Evolutionary conservation across 2,888 invertebrate genomes (phyloP).

Genomic region (Tachina grossa): DNA sequence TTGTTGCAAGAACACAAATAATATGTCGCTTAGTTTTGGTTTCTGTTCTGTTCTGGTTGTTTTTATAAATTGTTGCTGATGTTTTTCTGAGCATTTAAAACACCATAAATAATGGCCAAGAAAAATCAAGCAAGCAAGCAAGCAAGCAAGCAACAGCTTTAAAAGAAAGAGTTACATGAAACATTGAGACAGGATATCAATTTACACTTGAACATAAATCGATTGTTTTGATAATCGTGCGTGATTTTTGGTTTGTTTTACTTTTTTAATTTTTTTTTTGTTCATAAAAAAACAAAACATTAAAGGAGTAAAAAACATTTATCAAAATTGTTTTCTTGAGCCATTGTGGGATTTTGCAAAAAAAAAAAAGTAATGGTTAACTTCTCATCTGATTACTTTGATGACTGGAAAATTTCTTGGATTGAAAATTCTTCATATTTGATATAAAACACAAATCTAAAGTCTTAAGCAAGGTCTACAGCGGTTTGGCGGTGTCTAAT

Average conservation of each 20-base stretch:
- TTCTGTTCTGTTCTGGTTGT: conserved; percentile 58
- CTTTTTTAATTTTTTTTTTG: not conserved
- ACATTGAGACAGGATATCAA: conserved; percentile 68
- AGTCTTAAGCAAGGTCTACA: too few relatives aligned
- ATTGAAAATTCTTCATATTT: too few relatives aligned
- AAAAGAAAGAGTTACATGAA: conserved; percentile 3
- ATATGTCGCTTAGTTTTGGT: conserved; percentile 46
- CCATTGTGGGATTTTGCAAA: too few relatives aligned
- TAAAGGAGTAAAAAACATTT: not conserved
- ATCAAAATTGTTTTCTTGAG: not conserved
- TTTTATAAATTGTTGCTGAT: conserved; percentile 66
- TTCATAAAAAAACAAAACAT: not conserved
- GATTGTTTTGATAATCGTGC: conserved; percentile 72
- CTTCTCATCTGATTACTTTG: too few relatives aligned
- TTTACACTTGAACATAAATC: conserved; percentile 72
- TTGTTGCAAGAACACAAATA: conserved; percentile 32
- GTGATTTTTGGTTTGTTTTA: conserved; percentile 58
- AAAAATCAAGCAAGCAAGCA: not conserved
- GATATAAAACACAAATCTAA: too few relatives aligned
- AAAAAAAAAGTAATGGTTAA: too few relatives aligned
- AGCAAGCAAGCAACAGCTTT: conserved; percentile 1
- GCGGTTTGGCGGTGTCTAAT: too few relatives aligned
- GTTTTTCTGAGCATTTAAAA: conserved; percentile 65
- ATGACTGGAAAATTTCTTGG: too few relatives aligned
- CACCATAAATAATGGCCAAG: conserved; percentile 67